phyloP scores from a whole-genome alignment of 2,888 invertebrate genomes.

The Halocaridina rubra region DNA sequence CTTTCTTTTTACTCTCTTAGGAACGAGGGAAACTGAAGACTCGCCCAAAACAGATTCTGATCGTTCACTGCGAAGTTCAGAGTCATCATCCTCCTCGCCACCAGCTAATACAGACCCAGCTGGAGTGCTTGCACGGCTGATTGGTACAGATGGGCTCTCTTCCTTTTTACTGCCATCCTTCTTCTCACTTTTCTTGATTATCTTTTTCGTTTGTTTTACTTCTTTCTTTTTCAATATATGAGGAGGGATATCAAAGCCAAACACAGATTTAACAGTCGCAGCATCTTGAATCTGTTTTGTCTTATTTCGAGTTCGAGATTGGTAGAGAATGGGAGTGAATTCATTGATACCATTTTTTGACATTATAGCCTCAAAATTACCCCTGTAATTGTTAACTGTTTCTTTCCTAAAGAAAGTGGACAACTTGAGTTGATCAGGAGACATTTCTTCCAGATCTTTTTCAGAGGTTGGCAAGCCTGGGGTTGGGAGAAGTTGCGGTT shows the following conservation, averaged over 20 bases:
- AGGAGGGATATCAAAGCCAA: constrained; percentile 50
- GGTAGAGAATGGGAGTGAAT: constrained; percentile 47
- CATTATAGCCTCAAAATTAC: constrained; percentile 51
- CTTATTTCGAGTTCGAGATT: constrained; percentile 55
- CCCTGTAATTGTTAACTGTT: constrained; percentile 50
- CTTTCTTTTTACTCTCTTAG: constrained; percentile 54
- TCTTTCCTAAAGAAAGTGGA: constrained; percentile 60
- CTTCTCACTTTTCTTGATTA: constrained; percentile 22
- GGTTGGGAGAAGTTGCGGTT: constrained; percentile 59
- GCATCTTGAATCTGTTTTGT: constrained; percentile 58
- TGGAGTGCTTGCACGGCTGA: constrained; percentile 42
- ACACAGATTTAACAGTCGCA: constrained; percentile 58
- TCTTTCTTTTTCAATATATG: constrained; percentile 46
- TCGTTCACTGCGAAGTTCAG: constrained; percentile 57
- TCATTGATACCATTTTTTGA: constrained; percentile 59
- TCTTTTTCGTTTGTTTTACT: constrained; percentile 26
- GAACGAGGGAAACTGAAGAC: constrained; percentile 30
- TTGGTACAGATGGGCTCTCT: neutral
- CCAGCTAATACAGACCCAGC: constrained; percentile 30
- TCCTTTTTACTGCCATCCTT: constrained; percentile 32
- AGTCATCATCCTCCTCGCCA: constrained; percentile 56
- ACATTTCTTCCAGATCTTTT: constrained; percentile 47
- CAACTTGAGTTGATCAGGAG: constrained; percentile 37
- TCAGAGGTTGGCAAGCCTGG: constrained; percentile 55
- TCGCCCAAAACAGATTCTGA: constrained; percentile 53